phyloP scores from a whole-genome alignment of 1,140 invertebrate species.

The Hirudo medicinalis region DNA sequence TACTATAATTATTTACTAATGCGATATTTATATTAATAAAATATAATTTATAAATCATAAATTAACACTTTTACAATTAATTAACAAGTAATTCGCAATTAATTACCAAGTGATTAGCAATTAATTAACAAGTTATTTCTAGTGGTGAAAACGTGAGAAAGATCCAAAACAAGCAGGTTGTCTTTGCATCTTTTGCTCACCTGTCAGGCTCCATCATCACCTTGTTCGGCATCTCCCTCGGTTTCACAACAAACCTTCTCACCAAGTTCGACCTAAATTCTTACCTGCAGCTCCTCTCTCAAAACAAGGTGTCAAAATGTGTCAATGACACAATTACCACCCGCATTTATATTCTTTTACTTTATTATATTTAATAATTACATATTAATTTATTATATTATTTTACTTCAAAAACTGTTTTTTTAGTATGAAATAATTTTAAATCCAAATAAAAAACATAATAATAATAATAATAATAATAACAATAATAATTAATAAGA shows the following conservation, averaged over 20 bases:
- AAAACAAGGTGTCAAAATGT: background rate
- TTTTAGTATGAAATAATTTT: background rate
- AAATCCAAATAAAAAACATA: background rate
- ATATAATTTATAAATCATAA: no score
- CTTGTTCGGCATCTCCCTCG: background rate
- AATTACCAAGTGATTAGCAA: no score
- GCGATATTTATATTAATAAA: no score
- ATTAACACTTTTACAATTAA: no score
- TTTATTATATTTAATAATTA: no score
- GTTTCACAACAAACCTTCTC: background rate
- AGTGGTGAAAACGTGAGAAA: conserved; percentile 14
- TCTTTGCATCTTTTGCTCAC: conserved; percentile 11
- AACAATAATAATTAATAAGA: background rate
- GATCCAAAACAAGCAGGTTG: background rate
- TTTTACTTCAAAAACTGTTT: background rate
- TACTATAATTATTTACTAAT: no score
- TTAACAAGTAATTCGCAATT: no score
- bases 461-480: background rate
- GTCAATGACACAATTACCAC: background rate
- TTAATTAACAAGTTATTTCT: no score
- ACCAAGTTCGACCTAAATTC: background rate
- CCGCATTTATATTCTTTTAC: no score
- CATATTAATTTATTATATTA: no score
- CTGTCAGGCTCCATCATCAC: background rate
- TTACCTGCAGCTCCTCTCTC: conserved; percentile 4